Evolutionary conservation across 2,113 vertebrate species (phyloP), one percentile per base, ranked within the genome.

Genomic region (Protobothrops flavoviridis): DNA sequence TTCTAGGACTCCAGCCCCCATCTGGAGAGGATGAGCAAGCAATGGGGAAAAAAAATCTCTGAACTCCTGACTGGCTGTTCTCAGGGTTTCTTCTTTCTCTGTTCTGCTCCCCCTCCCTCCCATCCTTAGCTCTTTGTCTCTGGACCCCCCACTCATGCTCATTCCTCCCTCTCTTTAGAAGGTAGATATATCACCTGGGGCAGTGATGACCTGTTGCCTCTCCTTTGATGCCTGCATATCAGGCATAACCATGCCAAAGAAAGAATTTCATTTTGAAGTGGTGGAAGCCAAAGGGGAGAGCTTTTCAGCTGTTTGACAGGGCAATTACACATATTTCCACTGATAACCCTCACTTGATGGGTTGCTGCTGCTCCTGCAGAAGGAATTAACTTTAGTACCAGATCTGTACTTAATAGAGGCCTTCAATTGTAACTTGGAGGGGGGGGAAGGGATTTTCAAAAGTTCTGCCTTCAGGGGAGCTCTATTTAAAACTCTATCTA

Each of bases 241-340:
- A 98, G 97, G 97, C 98, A 97, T 96, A 97, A 96, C 97, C 96
- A 90, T 96, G 96, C 98, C 97, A 96, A 91, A 97, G 97, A 96
- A 98, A 97, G 98, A 98, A 98, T 99, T 98, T 98, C 97, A 98
- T 98, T 98, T 98, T 98, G 98, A 98, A 98, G 98, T 97, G 98
- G 97, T 97, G 97, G 96, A 98, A 97, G 98, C 98, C 97, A 96
- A 96, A 96, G 97, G 97, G 94, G 94, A 96, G 96, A 64, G 93
- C 95, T 97, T 98, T 97, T 97, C 97, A 98, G 97, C 96, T 96
- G 97, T 96, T 97, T 98, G 98, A 98, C 98, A 97, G 97, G 95
- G 97, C 98, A 98, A 98, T 98, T 98, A 98, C 97, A 97, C 96
- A 97, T 97, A 97, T 98, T 97, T 98, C 97, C 96, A 1, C 52